These are phyloP conservation scores for Drosophila lutescens DNA, from an alignment of 2,888 invertebrate genomes.

Conservation along the genomic window DNA sequence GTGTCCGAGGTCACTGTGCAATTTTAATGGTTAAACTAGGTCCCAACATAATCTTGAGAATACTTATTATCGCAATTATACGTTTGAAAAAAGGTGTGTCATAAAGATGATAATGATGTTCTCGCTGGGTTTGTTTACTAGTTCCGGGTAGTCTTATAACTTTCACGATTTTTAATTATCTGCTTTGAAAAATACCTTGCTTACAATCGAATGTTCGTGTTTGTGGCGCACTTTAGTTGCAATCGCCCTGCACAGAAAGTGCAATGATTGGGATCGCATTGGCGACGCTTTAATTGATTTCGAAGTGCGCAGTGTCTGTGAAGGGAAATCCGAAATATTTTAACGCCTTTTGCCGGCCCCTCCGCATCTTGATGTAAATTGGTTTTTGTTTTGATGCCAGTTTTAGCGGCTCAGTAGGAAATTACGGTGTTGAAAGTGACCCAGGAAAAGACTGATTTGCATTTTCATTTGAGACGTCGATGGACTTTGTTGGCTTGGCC, in stretches of 20 bases:
- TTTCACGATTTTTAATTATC: slow-evolving; percentile 22
- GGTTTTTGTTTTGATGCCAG: slow-evolving; percentile 69
- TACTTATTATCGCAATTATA: slow-evolving; percentile 15
- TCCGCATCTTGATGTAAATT: slow-evolving; percentile 52
- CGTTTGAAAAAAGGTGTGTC: slow-evolving; percentile 9
- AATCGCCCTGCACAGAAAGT: slow-evolving; percentile 6
- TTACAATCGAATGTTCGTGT: slow-evolving; percentile 18
- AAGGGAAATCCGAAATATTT: slow-evolving; percentile 24
- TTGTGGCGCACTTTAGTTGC: slow-evolving; percentile 20
- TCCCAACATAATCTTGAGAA: slow-evolving; percentile 31
- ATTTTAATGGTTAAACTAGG: slow-evolving; percentile 30
- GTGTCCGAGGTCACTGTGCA: slow-evolving; percentile 16
- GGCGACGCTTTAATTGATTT: slow-evolving; percentile 26
- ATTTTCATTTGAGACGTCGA: too few relatives aligned
- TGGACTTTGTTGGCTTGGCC: not conserved
- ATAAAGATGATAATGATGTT: not conserved
- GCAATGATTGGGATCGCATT: slow-evolving; percentile 24
- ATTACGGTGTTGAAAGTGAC: slow-evolving; percentile 42
- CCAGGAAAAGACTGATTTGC: not conserved
- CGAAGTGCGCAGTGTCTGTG: slow-evolving; percentile 27
- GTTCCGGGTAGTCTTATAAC: slow-evolving; percentile 31
- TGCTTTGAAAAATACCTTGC: slow-evolving; percentile 5
- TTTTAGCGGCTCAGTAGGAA: slow-evolving; percentile 50
- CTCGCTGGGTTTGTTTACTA: not conserved
- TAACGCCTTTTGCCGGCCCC: slow-evolving; percentile 51